A percentile compares a stretch with the other conserved stretches of the same genome.
phyloP scores from a whole-genome alignment of 2,113 vertebrate species.

The Dromaius novaehollandiae region DNA sequence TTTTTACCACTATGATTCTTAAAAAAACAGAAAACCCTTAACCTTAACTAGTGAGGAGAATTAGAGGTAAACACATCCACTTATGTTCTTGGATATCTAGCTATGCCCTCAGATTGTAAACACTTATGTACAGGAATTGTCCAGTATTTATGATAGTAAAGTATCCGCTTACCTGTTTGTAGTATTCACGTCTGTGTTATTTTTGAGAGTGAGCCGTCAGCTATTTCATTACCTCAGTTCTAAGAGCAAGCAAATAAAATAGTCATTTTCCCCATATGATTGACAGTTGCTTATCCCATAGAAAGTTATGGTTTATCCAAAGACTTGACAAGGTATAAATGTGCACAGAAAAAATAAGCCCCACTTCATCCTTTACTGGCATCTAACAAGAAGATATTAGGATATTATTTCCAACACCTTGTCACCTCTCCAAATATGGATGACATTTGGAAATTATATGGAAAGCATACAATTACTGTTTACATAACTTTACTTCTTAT shows the following conservation, averaged over 20 bases:
- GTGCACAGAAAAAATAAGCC: neutral
- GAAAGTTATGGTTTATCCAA: neutral
- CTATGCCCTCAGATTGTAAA: neutral
- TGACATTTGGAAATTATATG: neutral
- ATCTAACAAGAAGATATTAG: neutral
- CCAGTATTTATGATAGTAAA: neutral
- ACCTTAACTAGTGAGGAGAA: neutral
- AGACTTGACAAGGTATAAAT: neutral
- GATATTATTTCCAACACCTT: neutral
- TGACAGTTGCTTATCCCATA: neutral
- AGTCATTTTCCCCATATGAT: neutral
- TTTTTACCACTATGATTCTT: neutral
- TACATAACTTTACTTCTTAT: neutral
- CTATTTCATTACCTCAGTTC: neutral
- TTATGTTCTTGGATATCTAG: neutral
- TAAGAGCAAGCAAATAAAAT: neutral
- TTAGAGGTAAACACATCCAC: neutral
- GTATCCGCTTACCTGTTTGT: neutral
- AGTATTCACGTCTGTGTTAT: neutral
- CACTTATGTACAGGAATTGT: neutral
- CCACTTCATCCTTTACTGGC: neutral
- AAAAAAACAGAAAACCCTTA: neutral
- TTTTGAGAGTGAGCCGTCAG: neutral
- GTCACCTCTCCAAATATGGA: neutral
- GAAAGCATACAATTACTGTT: neutral